phyloP scores from a whole-genome alignment of 2,888 invertebrate species.

The Rhynchonema sp. region DNA sequence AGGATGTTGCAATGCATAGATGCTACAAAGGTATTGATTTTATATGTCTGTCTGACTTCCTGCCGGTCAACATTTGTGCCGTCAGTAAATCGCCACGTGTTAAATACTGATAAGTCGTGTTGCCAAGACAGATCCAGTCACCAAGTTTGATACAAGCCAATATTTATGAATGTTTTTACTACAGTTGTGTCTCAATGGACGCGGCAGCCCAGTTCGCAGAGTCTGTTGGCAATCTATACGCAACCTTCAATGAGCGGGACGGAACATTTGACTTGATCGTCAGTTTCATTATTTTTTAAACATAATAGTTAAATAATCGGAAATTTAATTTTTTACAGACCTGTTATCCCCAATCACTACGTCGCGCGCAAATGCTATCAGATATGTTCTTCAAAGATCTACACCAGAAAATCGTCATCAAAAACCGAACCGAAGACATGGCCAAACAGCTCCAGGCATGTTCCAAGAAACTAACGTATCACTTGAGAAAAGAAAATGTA shows the following conservation, averaged over 20 bases:
- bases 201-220: not conserved
- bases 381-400: slow-evolving; percentile 73
- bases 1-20: too few relatives aligned
- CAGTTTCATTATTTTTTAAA: not conserved
- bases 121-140: not conserved
- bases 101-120: too few relatives aligned
- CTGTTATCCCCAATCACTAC: slow-evolving; percentile 33
- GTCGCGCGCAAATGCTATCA: slow-evolving; percentile 70
- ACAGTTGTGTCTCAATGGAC: not conserved
- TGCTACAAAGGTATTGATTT: too few relatives aligned
- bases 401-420: slow-evolving; percentile 49
- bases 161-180: not conserved
- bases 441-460: slow-evolving; percentile 63
- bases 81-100: too few relatives aligned
- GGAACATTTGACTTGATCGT: not conserved
- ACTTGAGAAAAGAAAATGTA: not conserved
- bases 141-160: not conserved
- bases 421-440: slow-evolving; percentile 88
- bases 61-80: not conserved
- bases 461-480: not conserved
- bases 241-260: not conserved
- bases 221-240: not conserved
- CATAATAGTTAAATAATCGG: not conserved
- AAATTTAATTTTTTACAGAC: not conserved
- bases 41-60: not conserved